Conservation (phyloP, 2,113 vertebrate genomes). For the Struthio camelus region DNA sequence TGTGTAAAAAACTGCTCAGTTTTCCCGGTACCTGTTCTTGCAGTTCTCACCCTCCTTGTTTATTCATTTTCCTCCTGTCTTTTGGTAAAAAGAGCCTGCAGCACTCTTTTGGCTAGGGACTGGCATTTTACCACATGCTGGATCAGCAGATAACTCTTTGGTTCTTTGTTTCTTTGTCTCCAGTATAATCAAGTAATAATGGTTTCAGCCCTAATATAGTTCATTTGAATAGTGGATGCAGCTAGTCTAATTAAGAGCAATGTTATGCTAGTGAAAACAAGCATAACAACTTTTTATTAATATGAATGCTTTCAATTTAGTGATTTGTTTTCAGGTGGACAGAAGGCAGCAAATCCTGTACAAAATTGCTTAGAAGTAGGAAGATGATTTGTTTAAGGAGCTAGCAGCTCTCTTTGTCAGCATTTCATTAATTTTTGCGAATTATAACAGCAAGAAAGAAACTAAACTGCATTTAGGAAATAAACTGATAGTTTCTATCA, state of each 20-base stretch:
- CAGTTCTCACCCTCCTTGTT: not conserved
- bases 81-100: accelerated
- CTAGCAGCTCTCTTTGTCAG: not conserved
- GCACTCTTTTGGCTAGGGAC: not conserved
- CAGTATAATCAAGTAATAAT: not conserved
- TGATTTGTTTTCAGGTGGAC: not conserved
- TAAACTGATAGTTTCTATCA: not conserved
- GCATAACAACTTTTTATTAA: not conserved
- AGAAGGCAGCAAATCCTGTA: not conserved
- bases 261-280: not conserved
- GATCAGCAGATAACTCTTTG: not conserved
- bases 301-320: not conserved
- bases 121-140: not conserved
- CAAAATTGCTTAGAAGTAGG: not conserved
- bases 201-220: not conserved
- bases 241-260: not conserved
- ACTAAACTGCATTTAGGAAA: not conserved
- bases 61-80: not conserved
- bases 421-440: not conserved
- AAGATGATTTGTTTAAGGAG: not conserved
- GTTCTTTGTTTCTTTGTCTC: not conserved
- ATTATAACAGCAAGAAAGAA: not conserved
- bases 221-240: not conserved
- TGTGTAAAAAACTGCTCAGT: not conserved
- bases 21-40: not conserved